Conservation (phyloP, 2,113 vertebrate genomes). For the Zosterops lateralis region DNA sequence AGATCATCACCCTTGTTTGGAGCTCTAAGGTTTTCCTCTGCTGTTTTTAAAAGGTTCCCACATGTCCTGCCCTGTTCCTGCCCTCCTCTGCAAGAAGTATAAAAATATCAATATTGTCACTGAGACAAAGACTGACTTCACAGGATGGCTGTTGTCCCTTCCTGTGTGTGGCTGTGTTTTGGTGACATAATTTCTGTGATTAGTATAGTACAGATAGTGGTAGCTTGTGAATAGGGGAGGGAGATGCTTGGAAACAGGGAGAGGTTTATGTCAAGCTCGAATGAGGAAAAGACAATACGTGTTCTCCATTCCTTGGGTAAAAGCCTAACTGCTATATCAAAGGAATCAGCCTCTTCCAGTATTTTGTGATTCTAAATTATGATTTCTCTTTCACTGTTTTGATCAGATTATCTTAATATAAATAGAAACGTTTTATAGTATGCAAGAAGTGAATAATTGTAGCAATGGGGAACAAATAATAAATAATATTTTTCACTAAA, state of each 20-base stretch:
- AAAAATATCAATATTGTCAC: background rate
- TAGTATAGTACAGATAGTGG: background rate
- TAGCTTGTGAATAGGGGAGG: background rate
- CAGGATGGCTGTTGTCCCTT: background rate
- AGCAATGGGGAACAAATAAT: background rate
- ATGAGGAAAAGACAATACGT: background rate
- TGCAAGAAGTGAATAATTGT: background rate
- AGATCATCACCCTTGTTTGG: accelerated
- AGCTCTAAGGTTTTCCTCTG: background rate
- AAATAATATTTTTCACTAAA: background rate
- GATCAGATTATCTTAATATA: background rate
- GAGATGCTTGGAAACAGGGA: background rate
- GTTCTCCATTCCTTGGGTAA: background rate
- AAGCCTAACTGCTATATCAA: background rate
- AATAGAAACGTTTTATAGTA: background rate
- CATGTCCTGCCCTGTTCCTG: background rate
- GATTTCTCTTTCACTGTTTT: background rate
- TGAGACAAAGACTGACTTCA: background rate
- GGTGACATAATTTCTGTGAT: background rate
- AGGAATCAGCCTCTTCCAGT: background rate
- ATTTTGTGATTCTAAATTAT: background rate
- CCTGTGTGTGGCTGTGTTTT: accelerated
- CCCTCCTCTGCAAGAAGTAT: background rate
- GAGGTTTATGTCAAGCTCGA: background rate
- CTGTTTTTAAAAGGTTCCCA: background rate